Evolutionary conservation across 2,113 vertebrate species (phyloP), one percentile per base, ranked within the genome.

Genomic region (Regulus satrapa): DNA sequence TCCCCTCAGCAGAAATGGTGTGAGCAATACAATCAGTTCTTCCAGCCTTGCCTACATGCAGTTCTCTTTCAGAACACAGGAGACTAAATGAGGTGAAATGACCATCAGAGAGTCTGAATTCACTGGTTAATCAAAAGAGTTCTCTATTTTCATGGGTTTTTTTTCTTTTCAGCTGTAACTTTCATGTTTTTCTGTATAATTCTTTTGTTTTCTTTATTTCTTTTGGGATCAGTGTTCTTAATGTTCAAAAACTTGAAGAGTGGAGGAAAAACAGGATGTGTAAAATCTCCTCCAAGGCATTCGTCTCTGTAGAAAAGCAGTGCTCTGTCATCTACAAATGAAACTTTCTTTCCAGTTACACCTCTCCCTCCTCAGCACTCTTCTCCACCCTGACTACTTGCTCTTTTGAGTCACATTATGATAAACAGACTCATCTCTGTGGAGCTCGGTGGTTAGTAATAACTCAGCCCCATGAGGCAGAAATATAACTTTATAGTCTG

Each of bases 371-470:
- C 41, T 64, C 58, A 66, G 38, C 75, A 76, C 55, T 90, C 46
- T 79, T 63, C 49, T 76, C 69, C 58, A 78, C 49, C 34, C 80
- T 78, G 31, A 67, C 36, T 75, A 29, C 40, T 96, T 75, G 56
- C 62, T 85, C 49, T 28, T 87, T 81, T 87, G 78, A 94, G 38
- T 92, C 84, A 68, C 32, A 54, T 64, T 89, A 89, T 73, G 71
- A 94, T 85, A 94, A 95, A 87, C 84, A 92, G 80, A 89, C 29
- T 82, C 83, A 80, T 75, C 74, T 82, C 89, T 62, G 61, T 81
- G 83, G 61, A 85, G 61, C 40, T 92, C 0, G 0, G 54, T 92
- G 89, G 45, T 95, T 95, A 87, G 89, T 49, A 94, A 85, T 89
- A 96, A 89, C 58, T 94, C 66, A 79, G 45, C 66, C 49, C 41